A percentile compares a stretch with the other conserved stretches of the same genome.
Evolutionary conservation across 2,113 vertebrate species (phyloP).

Genomic region (Alligator sinensis): DNA sequence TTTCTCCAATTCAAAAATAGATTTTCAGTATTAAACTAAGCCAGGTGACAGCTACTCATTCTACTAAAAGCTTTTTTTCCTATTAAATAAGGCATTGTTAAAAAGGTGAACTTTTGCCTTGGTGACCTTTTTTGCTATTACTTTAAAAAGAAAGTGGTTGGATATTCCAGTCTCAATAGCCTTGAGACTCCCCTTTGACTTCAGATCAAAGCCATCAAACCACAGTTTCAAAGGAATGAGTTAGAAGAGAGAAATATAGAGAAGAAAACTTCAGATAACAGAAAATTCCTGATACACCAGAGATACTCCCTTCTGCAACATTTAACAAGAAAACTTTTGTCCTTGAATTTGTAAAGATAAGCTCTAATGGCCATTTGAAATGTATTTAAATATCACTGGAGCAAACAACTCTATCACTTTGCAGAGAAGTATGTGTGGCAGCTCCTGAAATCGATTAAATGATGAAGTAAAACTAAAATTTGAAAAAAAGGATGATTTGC

Average conservation of each 20-base stretch:
- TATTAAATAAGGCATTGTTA: not conserved
- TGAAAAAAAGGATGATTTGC: not conserved
- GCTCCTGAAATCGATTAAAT: not conserved
- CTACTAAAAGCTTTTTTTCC: not conserved
- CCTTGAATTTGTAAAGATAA: conserved; percentile 70
- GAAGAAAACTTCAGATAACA: conserved; percentile 67
- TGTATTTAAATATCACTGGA: not conserved
- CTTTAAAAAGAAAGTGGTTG: not conserved
- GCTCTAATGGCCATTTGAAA: conserved; percentile 1
- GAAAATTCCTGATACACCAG: conserved; percentile 41
- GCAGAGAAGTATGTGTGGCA: not conserved
- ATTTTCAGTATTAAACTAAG: not conserved
- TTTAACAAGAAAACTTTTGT: conserved; percentile 9
- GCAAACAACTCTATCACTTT: not conserved
- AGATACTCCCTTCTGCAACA: conserved; percentile 65
- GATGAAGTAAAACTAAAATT: not conserved
- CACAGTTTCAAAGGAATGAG: conserved; percentile 58
- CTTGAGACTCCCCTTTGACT: conserved; percentile 39
- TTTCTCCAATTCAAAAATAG: not conserved
- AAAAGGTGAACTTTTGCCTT: not conserved
- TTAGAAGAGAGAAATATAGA: conserved; percentile 20
- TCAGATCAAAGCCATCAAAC: conserved; percentile 71
- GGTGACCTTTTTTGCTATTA: not conserved
- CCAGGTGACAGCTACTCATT: not conserved
- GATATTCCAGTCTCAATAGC: not conserved